These are phyloP conservation scores for Lobophora halterata DNA, from an alignment of 2,888 invertebrate genomes.

Conservation along the genomic window DNA sequence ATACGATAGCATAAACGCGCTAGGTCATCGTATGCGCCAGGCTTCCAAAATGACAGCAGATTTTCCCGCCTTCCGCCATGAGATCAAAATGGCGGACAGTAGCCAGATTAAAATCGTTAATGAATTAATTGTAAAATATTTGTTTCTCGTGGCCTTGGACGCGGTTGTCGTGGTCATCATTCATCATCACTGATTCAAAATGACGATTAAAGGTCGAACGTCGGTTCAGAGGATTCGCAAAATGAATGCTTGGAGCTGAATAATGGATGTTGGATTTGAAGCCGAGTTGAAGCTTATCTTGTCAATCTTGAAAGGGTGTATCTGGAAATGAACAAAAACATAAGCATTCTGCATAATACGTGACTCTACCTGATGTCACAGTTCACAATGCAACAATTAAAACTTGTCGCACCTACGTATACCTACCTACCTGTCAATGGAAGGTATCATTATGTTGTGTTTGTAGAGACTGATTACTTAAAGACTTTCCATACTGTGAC, in stretches of 20 bases:
- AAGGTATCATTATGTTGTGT: too few species aligned
- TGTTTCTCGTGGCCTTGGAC: constrained; percentile 69
- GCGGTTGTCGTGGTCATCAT: constrained; percentile 68
- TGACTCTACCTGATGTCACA: neutral
- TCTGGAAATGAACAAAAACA: constrained; percentile 30
- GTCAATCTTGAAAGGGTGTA: constrained; percentile 25
- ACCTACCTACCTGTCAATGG: too few species aligned
- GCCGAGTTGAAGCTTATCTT: constrained; percentile 40
- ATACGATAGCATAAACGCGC: constrained; percentile 52
- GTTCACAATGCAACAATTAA: neutral
- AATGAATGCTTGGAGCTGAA: constrained; percentile 38
- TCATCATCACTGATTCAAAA: constrained; percentile 61
- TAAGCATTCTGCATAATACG: constrained; percentile 14
- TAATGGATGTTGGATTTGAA: constrained; percentile 50
- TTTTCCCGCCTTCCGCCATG: constrained; percentile 28
- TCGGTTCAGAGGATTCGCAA: constrained; percentile 69
- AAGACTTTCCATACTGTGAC: too few species aligned
- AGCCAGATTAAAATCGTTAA: constrained; percentile 35
- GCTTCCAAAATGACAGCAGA: constrained; percentile 45
- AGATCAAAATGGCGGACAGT: constrained; percentile 41
- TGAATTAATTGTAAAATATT: constrained; percentile 59
- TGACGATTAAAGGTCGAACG: constrained; percentile 61
- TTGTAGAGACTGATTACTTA: too few species aligned
- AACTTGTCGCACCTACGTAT: too few species aligned
- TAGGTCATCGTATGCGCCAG: constrained; percentile 30